These are phyloP conservation scores for Watsonalla cultraria DNA, from an alignment of 2,888 invertebrate species.

Conservation along the genomic window DNA sequence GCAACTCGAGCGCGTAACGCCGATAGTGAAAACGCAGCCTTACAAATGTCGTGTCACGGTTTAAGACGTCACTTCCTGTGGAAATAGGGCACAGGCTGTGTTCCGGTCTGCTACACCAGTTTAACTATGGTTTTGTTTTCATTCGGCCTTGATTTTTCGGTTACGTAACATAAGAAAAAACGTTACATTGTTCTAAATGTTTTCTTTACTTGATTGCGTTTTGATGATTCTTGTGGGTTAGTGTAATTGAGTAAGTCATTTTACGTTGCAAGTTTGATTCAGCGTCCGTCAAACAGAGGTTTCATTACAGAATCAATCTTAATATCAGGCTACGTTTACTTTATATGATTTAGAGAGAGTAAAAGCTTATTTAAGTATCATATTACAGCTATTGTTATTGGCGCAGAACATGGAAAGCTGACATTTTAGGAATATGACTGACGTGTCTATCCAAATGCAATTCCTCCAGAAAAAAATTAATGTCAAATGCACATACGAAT, in stretches of 20 bases:
- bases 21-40: slow-evolving; percentile 62
- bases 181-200: slow-evolving; percentile 30
- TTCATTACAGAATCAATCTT: neutral
- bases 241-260: neutral
- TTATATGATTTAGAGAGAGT: too few species aligned
- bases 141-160: slow-evolving; percentile 52
- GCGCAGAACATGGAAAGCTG: too few species aligned
- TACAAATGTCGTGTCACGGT: slow-evolving; percentile 24
- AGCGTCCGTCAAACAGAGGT: neutral
- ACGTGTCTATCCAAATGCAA: too few species aligned
- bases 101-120: slow-evolving; percentile 56
- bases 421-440: too few species aligned
- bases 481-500: too few species aligned
- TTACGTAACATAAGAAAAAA: slow-evolving; percentile 35
- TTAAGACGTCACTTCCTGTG: slow-evolving; percentile 57
- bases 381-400: too few species aligned
- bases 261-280: neutral
- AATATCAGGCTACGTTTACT: neutral
- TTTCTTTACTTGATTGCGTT: slow-evolving; percentile 13
- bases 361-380: too few species aligned
- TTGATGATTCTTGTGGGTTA: slow-evolving; percentile 12
- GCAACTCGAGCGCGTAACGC: slow-evolving; percentile 45
- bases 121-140: slow-evolving; percentile 66
- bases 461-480: too few species aligned
- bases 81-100: slow-evolving; percentile 52